Base-by-base conservation (phyloP, 2,113 vertebrate species). In the Xenus cinereus region DNA sequence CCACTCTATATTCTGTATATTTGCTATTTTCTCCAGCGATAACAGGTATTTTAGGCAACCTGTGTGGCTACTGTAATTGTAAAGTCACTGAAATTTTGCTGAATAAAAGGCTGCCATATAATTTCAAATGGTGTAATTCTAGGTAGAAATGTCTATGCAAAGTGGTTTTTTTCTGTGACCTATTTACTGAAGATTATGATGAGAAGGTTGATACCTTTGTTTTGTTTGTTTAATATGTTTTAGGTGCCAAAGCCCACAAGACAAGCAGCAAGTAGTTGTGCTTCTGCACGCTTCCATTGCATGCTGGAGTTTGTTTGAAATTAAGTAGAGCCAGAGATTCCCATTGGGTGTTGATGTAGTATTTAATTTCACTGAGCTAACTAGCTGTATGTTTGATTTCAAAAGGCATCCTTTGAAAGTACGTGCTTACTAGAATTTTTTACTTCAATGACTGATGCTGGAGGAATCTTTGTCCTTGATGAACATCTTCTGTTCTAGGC, bases 141-240 rank as follows among this genome's bases (percentile, higher is more conserved):
- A 97, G 95, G 54, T 98, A 97, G 94, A 97, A 94, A 97, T 8
- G 10, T 95, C 97, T 98, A 97, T 98, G 97, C 97, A 98, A 95
- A 98, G 71, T 87, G 68, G 9, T 28, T 84, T 82, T 94, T 95
- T 84, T 95, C 81, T 96, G 84, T 96, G 92, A 94, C 88, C 82
- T 97, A 54, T 97, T 97, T 97, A 83, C 83, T 95, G 89, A 94
- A 95, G 51, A 80, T 64, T 63, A 90, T 63, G 41, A 48, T 86
- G 10, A 46, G 20, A 86, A 84, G 35, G 14, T 37, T 81, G 14
- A 54, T 75, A 41, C 8, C 90, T 77, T 30, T 46, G 64, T 66
- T 85, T 95, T 75, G n/a, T 92, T 92, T 73, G 43, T 85, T 84
- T 91, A 90, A 75, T 60, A 90, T 91, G 74, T 93, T 97, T 96